A percentile compares a stretch with the other conserved stretches of the same genome.
These are phyloP conservation scores for Mungos mungo DNA, from an alignment of 2,113 vertebrate species.

Conservation along the genomic window DNA sequence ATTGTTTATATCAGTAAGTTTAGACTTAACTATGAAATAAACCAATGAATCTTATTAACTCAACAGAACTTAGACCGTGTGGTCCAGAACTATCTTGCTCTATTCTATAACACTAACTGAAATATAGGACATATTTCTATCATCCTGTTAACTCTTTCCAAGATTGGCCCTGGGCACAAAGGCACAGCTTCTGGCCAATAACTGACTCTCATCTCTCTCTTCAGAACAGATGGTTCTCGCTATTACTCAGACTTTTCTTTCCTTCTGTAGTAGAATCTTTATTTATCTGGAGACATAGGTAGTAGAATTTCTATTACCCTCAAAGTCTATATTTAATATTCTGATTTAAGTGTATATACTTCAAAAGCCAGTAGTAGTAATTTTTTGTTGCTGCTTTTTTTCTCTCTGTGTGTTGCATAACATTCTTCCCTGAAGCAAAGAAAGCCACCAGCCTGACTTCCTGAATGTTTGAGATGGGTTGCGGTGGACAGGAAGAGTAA, in stretches of 20 bases:
- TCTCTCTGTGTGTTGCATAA: background rate
- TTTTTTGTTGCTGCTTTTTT: background rate
- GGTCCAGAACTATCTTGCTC: background rate
- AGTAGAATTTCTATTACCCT: background rate
- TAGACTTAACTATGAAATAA: background rate
- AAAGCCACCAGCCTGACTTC: background rate
- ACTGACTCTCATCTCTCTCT: background rate
- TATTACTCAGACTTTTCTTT: background rate
- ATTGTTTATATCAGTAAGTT: background rate
- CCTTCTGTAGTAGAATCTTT: background rate
- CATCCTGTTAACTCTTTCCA: background rate
- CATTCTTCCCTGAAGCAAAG: background rate
- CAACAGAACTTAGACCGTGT: background rate
- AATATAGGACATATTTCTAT: background rate
- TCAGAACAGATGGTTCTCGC: background rate
- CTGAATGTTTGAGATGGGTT: background rate
- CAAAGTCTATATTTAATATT: background rate
- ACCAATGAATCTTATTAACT: background rate
- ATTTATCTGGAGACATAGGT: background rate
- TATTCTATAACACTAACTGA: background rate
- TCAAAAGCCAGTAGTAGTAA: background rate
- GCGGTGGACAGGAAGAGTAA: background rate
- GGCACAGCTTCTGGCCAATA: background rate
- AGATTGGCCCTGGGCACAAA: background rate
- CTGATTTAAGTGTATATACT: background rate